Conservation (phyloP, 2,113 vertebrate species). For the Mustelus asterias region DNA sequence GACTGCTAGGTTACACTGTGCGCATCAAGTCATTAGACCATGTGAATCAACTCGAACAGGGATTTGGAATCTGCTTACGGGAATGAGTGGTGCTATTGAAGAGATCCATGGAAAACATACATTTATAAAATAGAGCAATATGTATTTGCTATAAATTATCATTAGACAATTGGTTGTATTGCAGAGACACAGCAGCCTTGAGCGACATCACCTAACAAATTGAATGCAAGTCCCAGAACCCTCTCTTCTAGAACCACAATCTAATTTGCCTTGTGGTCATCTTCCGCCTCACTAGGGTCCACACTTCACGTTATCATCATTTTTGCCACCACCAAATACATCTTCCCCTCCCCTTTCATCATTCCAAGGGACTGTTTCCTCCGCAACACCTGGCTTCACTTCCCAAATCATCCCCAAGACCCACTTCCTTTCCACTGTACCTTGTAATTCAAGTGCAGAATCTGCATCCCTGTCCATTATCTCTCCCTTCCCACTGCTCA, state of each 20-base stretch:
- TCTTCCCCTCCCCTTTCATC: not conserved
- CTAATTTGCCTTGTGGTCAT: not conserved
- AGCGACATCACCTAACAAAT: not conserved
- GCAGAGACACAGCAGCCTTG: not conserved
- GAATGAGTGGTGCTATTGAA: not conserved
- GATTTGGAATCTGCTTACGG: not conserved
- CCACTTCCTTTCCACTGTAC: not conserved
- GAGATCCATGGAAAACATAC: not conserved
- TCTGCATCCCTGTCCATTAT: too few relatives aligned
- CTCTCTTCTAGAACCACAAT: not conserved
- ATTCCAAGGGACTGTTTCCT: not conserved
- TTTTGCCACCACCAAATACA: not conserved
- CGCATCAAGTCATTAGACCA: not conserved
- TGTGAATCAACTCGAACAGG: not conserved
- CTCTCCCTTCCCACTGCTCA: not conserved
- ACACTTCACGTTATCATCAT: too few relatives aligned
- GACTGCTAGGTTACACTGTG: not conserved
- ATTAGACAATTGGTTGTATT: not conserved
- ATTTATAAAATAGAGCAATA: not conserved
- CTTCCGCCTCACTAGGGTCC: not conserved
- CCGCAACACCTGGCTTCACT: not conserved
- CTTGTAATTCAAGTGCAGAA: not conserved
- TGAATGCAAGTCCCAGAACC: not conserved
- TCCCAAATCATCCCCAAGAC: not conserved
- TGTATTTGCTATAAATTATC: not conserved